Base-by-base conservation (phyloP, 2,113 vertebrate genomes). In the Bagarius yarrelli region DNA sequence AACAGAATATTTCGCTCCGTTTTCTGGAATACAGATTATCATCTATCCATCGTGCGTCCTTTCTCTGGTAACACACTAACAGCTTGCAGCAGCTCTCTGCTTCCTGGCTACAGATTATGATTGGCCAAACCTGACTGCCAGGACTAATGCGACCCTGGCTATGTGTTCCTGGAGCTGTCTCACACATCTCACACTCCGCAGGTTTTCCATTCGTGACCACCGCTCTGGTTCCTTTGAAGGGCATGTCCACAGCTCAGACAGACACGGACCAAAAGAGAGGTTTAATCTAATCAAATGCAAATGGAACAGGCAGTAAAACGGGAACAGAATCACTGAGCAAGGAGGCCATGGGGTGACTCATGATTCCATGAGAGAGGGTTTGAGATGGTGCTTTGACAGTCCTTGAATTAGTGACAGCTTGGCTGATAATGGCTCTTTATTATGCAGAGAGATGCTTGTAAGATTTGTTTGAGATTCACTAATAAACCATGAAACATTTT, bases 371-470 rank as follows among this genome's bases (percentile, higher is more conserved):
- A 69, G 53, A 50, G 53, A 82, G 40, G 63, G 63, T 70, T 53
- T 47, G 64, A 59, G 57, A 74, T 74, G 63, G 59, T 60, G 81
- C 61, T 81, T 76, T 81, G 72, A 81, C 71, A 74, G 60, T 50
- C 21, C n/a, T 27, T 50, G 64, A 57, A 67, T 73, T 55, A 56
- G 50, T 73, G 47, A 79, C 74, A 72, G 59, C 56, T 63, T 73
- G 69, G 69, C 53, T 74, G 81, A 76, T 82, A 82, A 76, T 70
- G 40, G 53, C 63, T 72, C 61, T 25, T 84, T 40, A 84, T 78
- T 74, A 84, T 81, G 59, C 67, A 74, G 44, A 81, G 75, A 73
- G 59, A 80, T 78, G 27, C 67, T 78, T 36, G 47, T 19, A 59
- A 84, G 67, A 78, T 59, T 44, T 19, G 72, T 32, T 25, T 25